phyloP scores from a whole-genome alignment of 2,113 vertebrate species.

The Saguinus imperator region DNA sequence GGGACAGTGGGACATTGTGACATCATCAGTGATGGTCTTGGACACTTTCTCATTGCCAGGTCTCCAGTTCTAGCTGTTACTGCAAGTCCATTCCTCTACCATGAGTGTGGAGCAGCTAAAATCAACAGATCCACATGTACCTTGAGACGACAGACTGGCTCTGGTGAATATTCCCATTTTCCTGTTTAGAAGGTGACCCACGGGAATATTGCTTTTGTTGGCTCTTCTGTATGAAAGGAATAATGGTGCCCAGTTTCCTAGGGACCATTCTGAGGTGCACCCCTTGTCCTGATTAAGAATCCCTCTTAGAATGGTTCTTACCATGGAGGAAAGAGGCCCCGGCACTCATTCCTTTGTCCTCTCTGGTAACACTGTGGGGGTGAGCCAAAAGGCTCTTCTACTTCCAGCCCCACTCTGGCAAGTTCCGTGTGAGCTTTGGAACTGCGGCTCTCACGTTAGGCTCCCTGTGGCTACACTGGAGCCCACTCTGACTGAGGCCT shows the following conservation, averaged over 20 bases:
- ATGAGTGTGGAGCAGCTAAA: conserved; percentile 73
- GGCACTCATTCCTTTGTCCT: conserved; percentile 22
- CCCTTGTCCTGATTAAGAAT: conserved; percentile 45
- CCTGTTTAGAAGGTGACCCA: conserved; percentile 43
- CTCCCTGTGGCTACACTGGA: neutral
- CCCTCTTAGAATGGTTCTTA: conserved; percentile 42
- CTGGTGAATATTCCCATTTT: conserved; percentile 70
- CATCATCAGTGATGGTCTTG: conserved; percentile 61
- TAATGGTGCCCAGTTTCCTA: conserved; percentile 1
- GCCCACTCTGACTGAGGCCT: neutral
- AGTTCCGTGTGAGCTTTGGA: neutral
- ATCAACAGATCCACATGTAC: conserved; percentile 66
- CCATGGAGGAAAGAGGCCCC: conserved; percentile 1
- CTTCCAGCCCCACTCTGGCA: neutral
- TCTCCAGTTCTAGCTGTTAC: conserved; percentile 21
- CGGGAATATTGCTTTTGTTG: neutral
- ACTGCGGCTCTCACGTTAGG: neutral
- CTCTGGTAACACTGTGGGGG: neutral
- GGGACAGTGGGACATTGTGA: conserved; percentile 71
- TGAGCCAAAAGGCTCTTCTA: neutral
- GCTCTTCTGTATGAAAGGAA: neutral
- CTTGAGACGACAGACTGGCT: conserved; percentile 79
- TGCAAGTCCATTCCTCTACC: conserved; percentile 68
- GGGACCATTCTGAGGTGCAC: neutral
- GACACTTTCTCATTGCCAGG: neutral